Base-by-base conservation (phyloP, 2,888 invertebrate genomes). In the Fragum whitleyi region DNA sequence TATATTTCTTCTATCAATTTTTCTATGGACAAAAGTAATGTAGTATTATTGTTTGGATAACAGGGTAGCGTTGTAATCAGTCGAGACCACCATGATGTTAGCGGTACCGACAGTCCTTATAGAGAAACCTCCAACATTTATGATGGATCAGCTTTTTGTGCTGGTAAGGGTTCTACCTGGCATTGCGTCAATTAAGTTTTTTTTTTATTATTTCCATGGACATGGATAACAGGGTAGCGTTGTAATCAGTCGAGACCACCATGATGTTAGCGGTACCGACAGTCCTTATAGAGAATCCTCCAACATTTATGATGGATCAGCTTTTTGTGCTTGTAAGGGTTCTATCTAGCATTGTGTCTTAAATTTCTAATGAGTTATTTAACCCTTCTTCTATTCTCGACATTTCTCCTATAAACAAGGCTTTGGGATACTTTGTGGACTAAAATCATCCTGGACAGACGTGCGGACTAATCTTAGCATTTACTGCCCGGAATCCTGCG, bases 181-280 rank as follows among this genome's bases (percentile, higher is more conserved):
- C n/a, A n/a, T n/a, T n/a, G n/a, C n/a, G n/a, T n/a, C n/a, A n/a
- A n/a, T n/a, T n/a, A n/a, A n/a, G n/a, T n/a, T n/a, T n/a, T n/a
- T n/a, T n/a, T n/a, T n/a, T n/a, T n/a, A n/a, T n/a, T n/a, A n/a
- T n/a, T n/a, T n/a, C n/a, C n/a, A n/a, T n/a, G n/a, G n/a, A n/a
- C n/a, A n/a, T n/a, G n/a, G n/a, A 36, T 19, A 88, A 6, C 83
- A 95, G 94, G 95, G 94, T 2, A 95, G 95, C 7, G 94, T 96
- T n/a, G 95, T 96, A 1, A 92, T 96, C 32, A 95, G 95, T 81
- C 91, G 96, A 14, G 96, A 96, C 91, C 96, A 96, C 89, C 96
- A 96, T 91, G 96, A 96, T 90, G 96, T 96, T 29, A 95, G 95
- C 80, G 96, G 96, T 21, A 95, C 95, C 0, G 96, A 96, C 92